Percentiles rank a stretch among this genome's conserved stretches.
Conservation (phyloP, 2,113 vertebrate species). For the Lamprologus callipterus region DNA sequence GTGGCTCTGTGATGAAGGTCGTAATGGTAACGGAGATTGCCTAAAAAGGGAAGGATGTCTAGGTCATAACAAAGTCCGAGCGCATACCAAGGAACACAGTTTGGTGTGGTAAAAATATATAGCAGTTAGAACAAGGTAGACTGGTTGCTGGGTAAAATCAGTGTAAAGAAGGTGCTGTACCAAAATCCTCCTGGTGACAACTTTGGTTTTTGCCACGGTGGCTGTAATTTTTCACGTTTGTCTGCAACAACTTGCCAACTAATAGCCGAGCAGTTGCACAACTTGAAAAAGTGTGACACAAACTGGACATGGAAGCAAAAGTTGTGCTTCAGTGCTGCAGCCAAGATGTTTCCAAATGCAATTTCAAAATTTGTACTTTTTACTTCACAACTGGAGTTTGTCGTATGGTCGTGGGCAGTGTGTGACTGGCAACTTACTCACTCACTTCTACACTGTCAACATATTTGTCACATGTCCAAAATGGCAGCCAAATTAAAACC, state of each 20-base stretch:
- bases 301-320: neutral
- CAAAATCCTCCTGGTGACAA: neutral
- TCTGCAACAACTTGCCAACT: neutral
- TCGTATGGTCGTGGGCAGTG: neutral
- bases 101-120: neutral
- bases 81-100: neutral
- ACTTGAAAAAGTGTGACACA: neutral
- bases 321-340: neutral
- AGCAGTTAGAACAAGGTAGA: neutral
- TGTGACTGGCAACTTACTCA: neutral
- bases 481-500: neutral
- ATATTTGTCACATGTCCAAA: neutral
- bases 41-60: conserved; percentile 23
- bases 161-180: neutral
- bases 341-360: neutral
- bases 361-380: neutral
- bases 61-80: neutral
- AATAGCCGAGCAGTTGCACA: neutral
- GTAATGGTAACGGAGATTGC: conserved; percentile 85
- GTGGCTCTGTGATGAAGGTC: conserved; percentile 85
- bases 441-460: neutral
- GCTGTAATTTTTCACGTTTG: neutral
- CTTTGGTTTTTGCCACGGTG: neutral
- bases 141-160: neutral
- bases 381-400: neutral